Evolutionary conservation across 2,797 vertebrate species (phyloP).

Genomic region (Miichthys miiuy): DNA sequence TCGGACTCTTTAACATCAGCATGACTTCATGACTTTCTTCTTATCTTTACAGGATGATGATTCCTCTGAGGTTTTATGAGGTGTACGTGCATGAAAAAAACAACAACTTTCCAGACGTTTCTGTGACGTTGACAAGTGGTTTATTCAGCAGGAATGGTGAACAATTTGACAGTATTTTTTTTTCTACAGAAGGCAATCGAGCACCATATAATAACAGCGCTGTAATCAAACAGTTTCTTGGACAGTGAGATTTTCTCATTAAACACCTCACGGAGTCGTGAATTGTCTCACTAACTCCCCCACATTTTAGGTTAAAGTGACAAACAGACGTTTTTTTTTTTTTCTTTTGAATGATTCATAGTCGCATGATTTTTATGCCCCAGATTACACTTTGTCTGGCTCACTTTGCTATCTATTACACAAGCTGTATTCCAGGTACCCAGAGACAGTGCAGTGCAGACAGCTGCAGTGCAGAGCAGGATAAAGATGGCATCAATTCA

Average conservation of each 20-base stretch:
- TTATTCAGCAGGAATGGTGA: conserved; percentile 91
- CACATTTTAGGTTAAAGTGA: conserved; percentile 45
- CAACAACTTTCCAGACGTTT: conserved; percentile 57
- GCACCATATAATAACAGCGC: conserved; percentile 80
- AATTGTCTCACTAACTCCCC: conserved; percentile 33
- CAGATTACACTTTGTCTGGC: conserved; percentile 34
- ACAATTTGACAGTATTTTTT: conserved; percentile 85
- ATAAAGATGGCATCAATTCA: conserved; percentile 49
- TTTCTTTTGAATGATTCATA: conserved; percentile 32
- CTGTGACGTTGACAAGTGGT: conserved; percentile 86
- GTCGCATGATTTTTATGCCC: conserved; percentile 34
- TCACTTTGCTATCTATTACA: conserved; percentile 50
- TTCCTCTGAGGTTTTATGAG: conserved; percentile 20
- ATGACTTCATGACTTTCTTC: too few species aligned
- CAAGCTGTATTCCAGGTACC: conserved; percentile 62
- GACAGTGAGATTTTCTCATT: conserved; percentile 69
- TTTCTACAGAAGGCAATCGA: conserved; percentile 84
- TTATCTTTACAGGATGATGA: conserved; percentile 37
- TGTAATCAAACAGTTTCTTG: conserved; percentile 76
- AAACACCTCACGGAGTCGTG: conserved; percentile 49
- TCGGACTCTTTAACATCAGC: too few species aligned
- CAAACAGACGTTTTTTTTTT: conserved; percentile 50
- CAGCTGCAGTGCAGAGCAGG: conserved; percentile 59
- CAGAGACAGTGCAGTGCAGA: conserved; percentile 53
- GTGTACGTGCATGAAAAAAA: conserved; percentile 43